These are phyloP conservation scores for Dryas iulia DNA, from an alignment of 1,140 invertebrate species.

Conservation along the genomic window DNA sequence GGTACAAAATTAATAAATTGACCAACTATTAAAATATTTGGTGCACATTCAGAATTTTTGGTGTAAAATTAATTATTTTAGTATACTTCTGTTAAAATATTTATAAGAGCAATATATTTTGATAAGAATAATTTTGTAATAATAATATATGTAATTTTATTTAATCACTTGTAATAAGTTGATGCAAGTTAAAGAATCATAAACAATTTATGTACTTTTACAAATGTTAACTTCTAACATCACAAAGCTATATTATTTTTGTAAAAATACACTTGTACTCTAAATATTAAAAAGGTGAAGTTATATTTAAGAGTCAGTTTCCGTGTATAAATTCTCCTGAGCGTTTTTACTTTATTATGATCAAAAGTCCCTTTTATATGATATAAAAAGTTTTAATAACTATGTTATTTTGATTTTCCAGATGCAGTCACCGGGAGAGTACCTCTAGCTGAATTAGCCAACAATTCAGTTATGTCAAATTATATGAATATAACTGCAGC, in stretches of 20 bases:
- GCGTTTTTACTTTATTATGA: conserved; percentile 8
- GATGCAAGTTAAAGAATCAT: conserved; percentile 8
- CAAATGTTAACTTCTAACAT: conserved; percentile 11
- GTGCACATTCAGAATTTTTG: conserved; percentile 4
- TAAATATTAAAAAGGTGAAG: conserved; percentile 10
- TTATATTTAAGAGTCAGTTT: conserved; percentile 5
- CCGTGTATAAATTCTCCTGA: conserved; percentile 7
- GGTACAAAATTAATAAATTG: background rate
- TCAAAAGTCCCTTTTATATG: conserved; percentile 1
- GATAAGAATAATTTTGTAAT: conserved; percentile 11
- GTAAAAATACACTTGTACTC: too few species aligned
- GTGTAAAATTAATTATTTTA: conserved; percentile 5
- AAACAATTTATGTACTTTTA: conserved; percentile 9
- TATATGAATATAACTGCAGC: too few species aligned
- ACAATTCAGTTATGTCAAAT: too few species aligned
- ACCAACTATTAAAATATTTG: conserved; percentile 5
- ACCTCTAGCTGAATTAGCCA: conserved; percentile 9
- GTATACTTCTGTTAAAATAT: conserved; percentile 6
- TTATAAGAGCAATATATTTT: conserved; percentile 12
- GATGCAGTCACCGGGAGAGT: conserved; percentile 4
- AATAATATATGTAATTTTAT: conserved; percentile 10
- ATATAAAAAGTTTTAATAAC: conserved; percentile 5
- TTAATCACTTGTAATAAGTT: conserved; percentile 9
- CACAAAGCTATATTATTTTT: too few species aligned
- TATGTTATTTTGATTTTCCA: conserved; percentile 10